A percentile compares a stretch with the other conserved stretches of the same genome.
Evolutionary conservation across 1,140 invertebrate genomes (phyloP).

Genomic region (Elymnias hypermnestra): DNA sequence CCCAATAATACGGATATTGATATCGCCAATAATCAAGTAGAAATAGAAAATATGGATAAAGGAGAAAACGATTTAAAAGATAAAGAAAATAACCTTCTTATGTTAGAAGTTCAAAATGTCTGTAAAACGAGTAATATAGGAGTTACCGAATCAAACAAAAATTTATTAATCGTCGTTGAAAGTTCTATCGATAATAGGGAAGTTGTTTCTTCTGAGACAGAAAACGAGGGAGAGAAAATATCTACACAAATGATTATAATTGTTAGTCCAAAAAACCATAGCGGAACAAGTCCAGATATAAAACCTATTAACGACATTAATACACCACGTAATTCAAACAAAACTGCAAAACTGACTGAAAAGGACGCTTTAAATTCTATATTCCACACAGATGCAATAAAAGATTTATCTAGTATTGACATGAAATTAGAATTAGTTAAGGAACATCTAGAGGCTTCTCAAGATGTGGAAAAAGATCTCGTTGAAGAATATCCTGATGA

Average conservation of each 20-base stretch:
- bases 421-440: conserved; percentile 30
- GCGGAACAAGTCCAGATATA: background rate
- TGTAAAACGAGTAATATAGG: conserved; percentile 1
- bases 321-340: conserved; percentile 6
- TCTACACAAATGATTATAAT: conserved; percentile 40
- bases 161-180: conserved; percentile 32
- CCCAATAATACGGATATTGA: conserved; percentile 5
- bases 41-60: conserved; percentile 4
- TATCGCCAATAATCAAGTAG: conserved; percentile 2
- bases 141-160: conserved; percentile 27
- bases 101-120: conserved; percentile 43
- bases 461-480: conserved; percentile 22
- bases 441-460: conserved; percentile 18
- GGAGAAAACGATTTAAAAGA: too few relatives aligned
- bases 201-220: background rate
- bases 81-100: conserved; percentile 8
- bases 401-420: conserved; percentile 29
- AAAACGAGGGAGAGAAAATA: conserved; percentile 3
- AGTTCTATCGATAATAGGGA: conserved; percentile 30
- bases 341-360: conserved; percentile 24
- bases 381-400: conserved; percentile 27
- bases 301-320: background rate
- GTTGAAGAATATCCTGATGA: conserved; percentile 45
- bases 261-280: conserved; percentile 35
- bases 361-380: conserved; percentile 39